These are phyloP conservation scores for Aphelinus atriplicis DNA, from an alignment of 1,140 invertebrate genomes.

Conservation along the genomic window DNA sequence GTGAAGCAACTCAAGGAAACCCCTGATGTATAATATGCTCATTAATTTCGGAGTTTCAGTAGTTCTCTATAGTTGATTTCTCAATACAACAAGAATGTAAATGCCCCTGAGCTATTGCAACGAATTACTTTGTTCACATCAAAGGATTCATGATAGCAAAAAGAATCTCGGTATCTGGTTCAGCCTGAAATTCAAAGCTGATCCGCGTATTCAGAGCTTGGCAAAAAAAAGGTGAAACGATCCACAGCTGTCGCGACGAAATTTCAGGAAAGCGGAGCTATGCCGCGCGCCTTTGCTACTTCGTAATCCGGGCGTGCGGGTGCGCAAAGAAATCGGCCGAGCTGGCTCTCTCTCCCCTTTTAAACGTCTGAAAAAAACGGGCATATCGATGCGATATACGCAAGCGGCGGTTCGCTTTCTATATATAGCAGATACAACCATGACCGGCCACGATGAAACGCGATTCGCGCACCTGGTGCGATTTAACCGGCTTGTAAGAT, in stretches of 20 bases:
- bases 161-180: too few species aligned
- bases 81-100: too few species aligned
- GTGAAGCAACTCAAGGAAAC: too few species aligned
- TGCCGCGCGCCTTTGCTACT: neutral
- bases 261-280: conserved; percentile 33
- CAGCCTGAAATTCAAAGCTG: too few species aligned
- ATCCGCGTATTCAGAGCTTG: too few species aligned
- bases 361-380: neutral
- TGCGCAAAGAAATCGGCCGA: conserved; percentile 17
- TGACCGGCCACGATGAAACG: conserved; percentile 34
- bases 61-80: too few species aligned
- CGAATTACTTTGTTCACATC: too few species aligned
- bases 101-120: too few species aligned
- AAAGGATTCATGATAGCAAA: too few species aligned
- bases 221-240: too few species aligned
- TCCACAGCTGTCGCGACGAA: conserved; percentile 22
- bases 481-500: conserved; percentile 8
- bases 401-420: neutral
- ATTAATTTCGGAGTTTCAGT: too few species aligned
- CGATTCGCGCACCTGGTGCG: conserved; percentile 34
- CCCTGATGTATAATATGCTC: too few species aligned
- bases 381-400: neutral
- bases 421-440: conserved; percentile 39
- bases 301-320: conserved; percentile 10
- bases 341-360: neutral